These are phyloP conservation scores for Himalopsyche anomala DNA, from an alignment of 2,888 invertebrate genomes.

Conservation along the genomic window DNA sequence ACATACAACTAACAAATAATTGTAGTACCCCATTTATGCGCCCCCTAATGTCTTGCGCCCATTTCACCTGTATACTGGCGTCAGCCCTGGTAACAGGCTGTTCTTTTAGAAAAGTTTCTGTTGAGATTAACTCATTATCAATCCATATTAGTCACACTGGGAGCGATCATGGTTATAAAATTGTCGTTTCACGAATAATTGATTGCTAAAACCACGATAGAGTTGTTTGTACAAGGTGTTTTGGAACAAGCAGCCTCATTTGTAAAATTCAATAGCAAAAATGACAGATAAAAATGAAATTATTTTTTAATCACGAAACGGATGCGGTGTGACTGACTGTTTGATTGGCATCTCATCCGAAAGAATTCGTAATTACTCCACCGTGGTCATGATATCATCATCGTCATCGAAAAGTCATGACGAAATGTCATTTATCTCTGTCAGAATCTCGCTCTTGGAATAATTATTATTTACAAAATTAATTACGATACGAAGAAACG, in stretches of 20 bases:
- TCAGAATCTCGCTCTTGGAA: neutral
- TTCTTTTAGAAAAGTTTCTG: too few relatives aligned
- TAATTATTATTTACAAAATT: constrained; percentile 25
- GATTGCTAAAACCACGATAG: too few relatives aligned
- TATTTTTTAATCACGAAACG: constrained; percentile 8
- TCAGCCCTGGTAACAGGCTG: too few relatives aligned
- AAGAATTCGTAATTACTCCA: neutral
- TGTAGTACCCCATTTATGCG: too few relatives aligned
- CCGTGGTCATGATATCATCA: neutral
- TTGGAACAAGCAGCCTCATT: neutral
- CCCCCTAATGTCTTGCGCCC: too few relatives aligned
- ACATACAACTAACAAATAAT: too few relatives aligned
- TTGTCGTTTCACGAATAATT: too few relatives aligned
- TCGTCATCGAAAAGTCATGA: neutral
- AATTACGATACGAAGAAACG: neutral
- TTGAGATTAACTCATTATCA: too few relatives aligned
- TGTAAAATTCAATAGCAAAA: neutral
- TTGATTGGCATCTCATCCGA: neutral
- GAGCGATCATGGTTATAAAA: too few relatives aligned
- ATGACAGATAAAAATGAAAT: neutral
- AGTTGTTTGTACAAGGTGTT: too few relatives aligned
- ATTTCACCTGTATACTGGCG: too few relatives aligned
- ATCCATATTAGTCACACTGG: too few relatives aligned
- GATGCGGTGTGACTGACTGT: neutral
- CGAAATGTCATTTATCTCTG: constrained; percentile 26